Evolutionary conservation across 2,797 vertebrate genomes (phyloP), one percentile per base, ranked within the genome.

Genomic region (Gorsachius magnificus): DNA sequence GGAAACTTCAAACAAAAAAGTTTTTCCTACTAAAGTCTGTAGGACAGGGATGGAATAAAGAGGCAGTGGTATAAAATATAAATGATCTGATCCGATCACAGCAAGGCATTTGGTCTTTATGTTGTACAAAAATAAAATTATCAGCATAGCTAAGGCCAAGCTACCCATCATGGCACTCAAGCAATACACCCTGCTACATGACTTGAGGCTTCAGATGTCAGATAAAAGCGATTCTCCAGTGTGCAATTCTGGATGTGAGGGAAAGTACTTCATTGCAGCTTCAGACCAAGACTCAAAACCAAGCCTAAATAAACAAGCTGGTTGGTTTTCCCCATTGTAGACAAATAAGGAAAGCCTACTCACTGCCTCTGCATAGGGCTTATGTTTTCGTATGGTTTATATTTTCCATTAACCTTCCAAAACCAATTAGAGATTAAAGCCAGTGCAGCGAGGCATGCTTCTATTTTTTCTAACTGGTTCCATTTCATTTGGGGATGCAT

Each of bases 101-200:
- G 68, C 28, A 79, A 58, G 46, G 48, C 24, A 35, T 71, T 78
- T 74, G 14, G n/a, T 69, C 65, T 58, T 57, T 66, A 38, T 4
- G 36, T 15, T 36, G 35, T n/a, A 22, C 29, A 83, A 60, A 88
- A 83, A 51, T 43, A n/a, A 31, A 82, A 51, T 28, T 36, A 64
- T 13, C 53, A 65, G 51, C 31, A 25, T 17, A 41, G 36, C 53
- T 43, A 50, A 31, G 18, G 48, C 53, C 63, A 43, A 71, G 51
- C 38, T 41, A 25, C 18, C 36, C 33, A 45, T 8, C n/a, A 13
- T 2, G 7, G 53, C 63, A 48, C n/a, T 28, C 50, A 9, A 63
- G 58, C n/a, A 76, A 35, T 7, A 33, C 0, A 1, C 21, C 18
- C 53, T n/a, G 18, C 68, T 68, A 24, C 54, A 21, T 0, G 1